These are phyloP conservation scores for Xylophagus ater DNA, from an alignment of 2,888 invertebrate genomes.

Conservation along the genomic window DNA sequence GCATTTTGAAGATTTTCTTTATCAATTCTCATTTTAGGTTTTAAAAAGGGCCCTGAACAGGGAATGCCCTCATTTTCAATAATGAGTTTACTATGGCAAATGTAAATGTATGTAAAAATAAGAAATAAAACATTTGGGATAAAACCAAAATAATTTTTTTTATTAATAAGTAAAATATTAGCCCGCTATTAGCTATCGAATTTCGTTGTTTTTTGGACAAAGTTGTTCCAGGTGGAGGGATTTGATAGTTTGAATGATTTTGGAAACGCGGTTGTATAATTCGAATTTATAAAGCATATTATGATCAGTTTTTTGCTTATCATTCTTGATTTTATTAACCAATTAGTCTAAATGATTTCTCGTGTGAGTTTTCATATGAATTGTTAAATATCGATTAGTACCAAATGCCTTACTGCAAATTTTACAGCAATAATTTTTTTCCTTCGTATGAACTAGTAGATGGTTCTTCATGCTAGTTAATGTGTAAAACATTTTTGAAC, in stretches of 20 bases:
- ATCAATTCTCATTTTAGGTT: conserved; percentile 40
- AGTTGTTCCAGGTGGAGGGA: too few species aligned
- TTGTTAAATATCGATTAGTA: too few species aligned
- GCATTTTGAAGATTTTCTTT: not conserved
- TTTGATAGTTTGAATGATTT: too few species aligned
- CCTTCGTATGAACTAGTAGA: too few species aligned
- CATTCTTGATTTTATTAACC: not conserved
- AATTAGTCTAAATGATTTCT: not conserved
- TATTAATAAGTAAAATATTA: not conserved
- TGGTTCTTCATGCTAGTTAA: too few species aligned
- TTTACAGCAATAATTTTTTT: too few species aligned
- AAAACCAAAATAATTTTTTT: not conserved
- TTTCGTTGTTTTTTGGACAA: not conserved
- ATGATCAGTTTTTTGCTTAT: not conserved
- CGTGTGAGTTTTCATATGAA: not conserved
- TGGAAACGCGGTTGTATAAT: too few species aligned
- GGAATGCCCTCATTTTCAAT: conserved; percentile 50
- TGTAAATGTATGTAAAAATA: not conserved
- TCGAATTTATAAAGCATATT: too few species aligned
- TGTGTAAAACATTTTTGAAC: too few species aligned
- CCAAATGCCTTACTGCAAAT: too few species aligned
- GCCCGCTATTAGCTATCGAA: not conserved
- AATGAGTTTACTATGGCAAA: conserved; percentile 34
- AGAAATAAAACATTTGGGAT: not conserved
- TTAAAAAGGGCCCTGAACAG: conserved; percentile 54